phyloP scores from a whole-genome alignment of 2,888 invertebrate genomes.

The Urechis unicinctus region DNA sequence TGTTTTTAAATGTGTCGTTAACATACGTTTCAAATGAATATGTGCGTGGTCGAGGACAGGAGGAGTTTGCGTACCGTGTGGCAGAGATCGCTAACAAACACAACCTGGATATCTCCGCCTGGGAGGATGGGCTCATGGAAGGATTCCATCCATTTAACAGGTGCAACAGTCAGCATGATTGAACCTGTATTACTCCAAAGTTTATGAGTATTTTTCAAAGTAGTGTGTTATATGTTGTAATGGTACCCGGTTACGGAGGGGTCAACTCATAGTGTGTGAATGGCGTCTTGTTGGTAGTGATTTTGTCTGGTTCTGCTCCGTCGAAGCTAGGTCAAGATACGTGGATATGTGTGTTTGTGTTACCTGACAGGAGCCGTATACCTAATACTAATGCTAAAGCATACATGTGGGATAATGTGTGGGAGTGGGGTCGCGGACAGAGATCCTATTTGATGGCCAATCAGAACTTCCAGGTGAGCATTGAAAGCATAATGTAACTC shows the following conservation, averaged over 20 bases:
- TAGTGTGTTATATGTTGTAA: too few relatives aligned
- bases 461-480: conserved; percentile 34
- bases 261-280: too few relatives aligned
- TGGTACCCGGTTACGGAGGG: too few relatives aligned
- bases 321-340: too few relatives aligned
- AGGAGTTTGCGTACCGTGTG: conserved; percentile 30
- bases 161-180: not conserved
- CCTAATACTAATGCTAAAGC: conserved; percentile 21
- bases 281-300: too few relatives aligned
- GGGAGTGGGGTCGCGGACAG: conserved; percentile 38
- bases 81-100: conserved; percentile 14
- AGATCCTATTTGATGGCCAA: conserved; percentile 38
- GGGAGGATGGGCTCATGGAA: conserved; percentile 33
- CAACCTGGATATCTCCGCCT: conserved; percentile 24
- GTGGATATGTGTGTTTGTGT: not conserved
- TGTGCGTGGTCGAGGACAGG: too few relatives aligned
- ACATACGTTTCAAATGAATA: too few relatives aligned
- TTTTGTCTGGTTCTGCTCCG: too few relatives aligned
- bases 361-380: conserved; percentile 16
- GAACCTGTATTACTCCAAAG: too few relatives aligned
- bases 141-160: conserved; percentile 1
- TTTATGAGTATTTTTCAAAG: too few relatives aligned
- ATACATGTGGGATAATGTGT: conserved; percentile 44
- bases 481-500: too few relatives aligned
- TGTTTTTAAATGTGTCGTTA: too few relatives aligned